Base-by-base conservation (phyloP, 2,113 vertebrate species). In the Antechinus stuartii region DNA sequence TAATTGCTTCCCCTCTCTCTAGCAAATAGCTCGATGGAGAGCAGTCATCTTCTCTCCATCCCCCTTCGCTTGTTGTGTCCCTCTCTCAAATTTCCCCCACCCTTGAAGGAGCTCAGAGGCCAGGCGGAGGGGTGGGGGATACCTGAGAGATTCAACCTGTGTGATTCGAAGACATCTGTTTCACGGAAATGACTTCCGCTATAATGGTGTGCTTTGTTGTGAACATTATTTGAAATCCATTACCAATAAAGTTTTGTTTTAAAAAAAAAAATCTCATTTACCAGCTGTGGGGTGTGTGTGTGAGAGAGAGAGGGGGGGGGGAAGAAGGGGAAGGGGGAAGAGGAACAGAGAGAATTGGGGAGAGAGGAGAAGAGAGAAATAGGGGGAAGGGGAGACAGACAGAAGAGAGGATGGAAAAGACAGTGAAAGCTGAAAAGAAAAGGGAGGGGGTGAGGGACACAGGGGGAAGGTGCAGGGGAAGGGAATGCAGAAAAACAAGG, bases 121-220 rank as follows among this genome's bases (percentile, higher is more conserved):
- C 91, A 8, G 68, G 35, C 14, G 16, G 30, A 90, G 55, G 90
- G 84, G 91, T 92, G 76, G 53, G 53, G 27, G n/a, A 92, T 56
- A 92, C 93, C 96, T 56, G 91, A 91, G 93, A 95, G 55, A 92
- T 91, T 95, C 55, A 90, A 56, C 95, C 94, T 95, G 50, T 96
- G 94, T 96, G 90, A 95, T 92, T 92, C 84, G 90, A 93, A 92
- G 93, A 96, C 92, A 95, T 91, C 95, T 96, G 96, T 96, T 96
- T 95, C 92, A 96, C 93, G 55, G 93, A 94, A 90, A 93, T 89
- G 91, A 96, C 91, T 96, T 96, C 92, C 96, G 95, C 94, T 96
- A 92, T 96, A 95, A 95, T 92, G 94, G 96, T 96, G 96, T 96
- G 96, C 96, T 95, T 96, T 96, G 94, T 96, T 96, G 96, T 96